Evolutionary conservation across 1,140 invertebrate species (phyloP).

Genomic region (Zaprionus ornatus): DNA sequence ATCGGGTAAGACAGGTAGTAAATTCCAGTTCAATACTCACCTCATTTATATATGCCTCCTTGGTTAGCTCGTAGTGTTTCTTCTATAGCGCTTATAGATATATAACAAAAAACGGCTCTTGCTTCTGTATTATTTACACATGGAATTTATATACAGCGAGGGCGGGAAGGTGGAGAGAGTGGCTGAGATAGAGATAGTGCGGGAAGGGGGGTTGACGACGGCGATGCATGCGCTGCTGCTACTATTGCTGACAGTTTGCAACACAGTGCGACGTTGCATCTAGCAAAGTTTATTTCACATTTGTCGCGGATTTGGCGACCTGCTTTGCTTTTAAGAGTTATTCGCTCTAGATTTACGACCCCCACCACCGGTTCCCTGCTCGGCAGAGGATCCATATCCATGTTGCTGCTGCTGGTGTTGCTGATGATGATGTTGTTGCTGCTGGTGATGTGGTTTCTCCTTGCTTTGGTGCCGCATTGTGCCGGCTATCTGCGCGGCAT

Average conservation of each 20-base stretch:
- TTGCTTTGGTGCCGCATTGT: constrained; percentile 66
- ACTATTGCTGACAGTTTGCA: neutral
- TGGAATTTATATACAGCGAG: constrained; percentile 75
- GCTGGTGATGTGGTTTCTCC: constrained; percentile 58
- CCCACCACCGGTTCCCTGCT: constrained; percentile 56
- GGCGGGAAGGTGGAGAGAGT: neutral
- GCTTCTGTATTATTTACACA: constrained; percentile 73
- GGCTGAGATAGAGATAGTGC: neutral
- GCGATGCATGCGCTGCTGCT: neutral
- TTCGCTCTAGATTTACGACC: constrained; percentile 69
- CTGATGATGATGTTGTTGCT: constrained; percentile 53
- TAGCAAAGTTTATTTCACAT: constrained; percentile 44
- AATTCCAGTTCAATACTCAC: constrained; percentile 29
- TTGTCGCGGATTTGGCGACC: constrained; percentile 47
- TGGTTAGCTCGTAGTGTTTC: constrained; percentile 58
- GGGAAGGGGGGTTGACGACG: neutral
- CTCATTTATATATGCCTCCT: constrained; percentile 73
- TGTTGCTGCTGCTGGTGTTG: constrained; percentile 35
- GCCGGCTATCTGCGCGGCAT: constrained; percentile 46
- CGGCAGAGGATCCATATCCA: constrained; percentile 47
- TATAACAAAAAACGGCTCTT: constrained; percentile 59
- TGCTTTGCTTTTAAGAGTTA: constrained; percentile 57
- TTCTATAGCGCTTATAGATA: constrained; percentile 76
- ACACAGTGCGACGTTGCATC: constrained; percentile 3
- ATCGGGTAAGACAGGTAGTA: neutral